phyloP scores from a whole-genome alignment of 2,113 vertebrate genomes.

The Takifugu bimaculatus region DNA sequence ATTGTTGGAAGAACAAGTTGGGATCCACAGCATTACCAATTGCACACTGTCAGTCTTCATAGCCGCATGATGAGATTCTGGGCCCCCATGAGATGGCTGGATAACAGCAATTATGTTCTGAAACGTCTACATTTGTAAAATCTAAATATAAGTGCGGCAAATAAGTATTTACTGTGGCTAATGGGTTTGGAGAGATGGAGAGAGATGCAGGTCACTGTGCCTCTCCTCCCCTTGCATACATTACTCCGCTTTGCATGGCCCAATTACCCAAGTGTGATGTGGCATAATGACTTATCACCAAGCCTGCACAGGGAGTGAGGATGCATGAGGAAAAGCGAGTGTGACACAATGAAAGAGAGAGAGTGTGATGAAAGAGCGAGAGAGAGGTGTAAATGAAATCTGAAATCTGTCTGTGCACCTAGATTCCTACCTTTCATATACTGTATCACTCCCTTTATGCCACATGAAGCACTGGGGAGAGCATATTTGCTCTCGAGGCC shows the following conservation, averaged over 20 bases:
- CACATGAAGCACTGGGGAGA: constrained; percentile 8
- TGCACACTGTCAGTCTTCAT: constrained; percentile 3
- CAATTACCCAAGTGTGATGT: constrained; percentile 55
- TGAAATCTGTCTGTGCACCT: constrained; percentile 2
- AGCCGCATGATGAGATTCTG: constrained; percentile 16
- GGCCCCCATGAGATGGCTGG: constrained; percentile 11
- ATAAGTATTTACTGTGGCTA: constrained; percentile 24
- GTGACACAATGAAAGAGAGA: constrained; percentile 11
- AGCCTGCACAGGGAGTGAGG: constrained; percentile 23
- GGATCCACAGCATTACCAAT: neutral
- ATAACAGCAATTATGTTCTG: constrained; percentile 16
- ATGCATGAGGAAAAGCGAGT: constrained; percentile 6
- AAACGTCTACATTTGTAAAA: constrained; percentile 40
- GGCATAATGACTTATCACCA: constrained; percentile 57
- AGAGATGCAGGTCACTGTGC: constrained; percentile 39
- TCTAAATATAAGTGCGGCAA: constrained; percentile 6
- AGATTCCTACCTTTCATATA: constrained; percentile 9
- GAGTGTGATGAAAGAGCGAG: constrained; percentile 3
- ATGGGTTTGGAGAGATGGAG: constrained; percentile 25
- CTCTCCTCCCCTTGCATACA: constrained; percentile 7
- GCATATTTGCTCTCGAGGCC: constrained; percentile 6
- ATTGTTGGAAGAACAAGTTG: too few relatives aligned
- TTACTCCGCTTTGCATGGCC: constrained; percentile 35
- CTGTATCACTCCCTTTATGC: constrained; percentile 1
- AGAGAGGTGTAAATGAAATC: constrained; percentile 55